Percentiles rank a stretch among this genome's conserved stretches.
phyloP scores from a whole-genome alignment of 2,797 vertebrate genomes.

The Ptychobarbus kaznakovi region DNA sequence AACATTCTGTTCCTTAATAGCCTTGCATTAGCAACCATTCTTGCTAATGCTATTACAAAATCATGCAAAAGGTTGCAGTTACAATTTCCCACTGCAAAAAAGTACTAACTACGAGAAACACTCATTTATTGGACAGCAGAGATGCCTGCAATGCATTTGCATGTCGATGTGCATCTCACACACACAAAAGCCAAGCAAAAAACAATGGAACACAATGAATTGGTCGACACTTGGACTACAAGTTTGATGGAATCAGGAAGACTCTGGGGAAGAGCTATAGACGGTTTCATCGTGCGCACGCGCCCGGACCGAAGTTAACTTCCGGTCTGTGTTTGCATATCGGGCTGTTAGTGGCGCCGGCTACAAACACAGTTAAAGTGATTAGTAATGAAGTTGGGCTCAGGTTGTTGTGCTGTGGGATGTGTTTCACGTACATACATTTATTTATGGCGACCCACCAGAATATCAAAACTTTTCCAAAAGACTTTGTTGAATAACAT shows the following conservation, averaged over 20 bases:
- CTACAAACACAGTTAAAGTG: too few relatives aligned
- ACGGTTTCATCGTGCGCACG: too few relatives aligned
- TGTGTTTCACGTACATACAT: too few relatives aligned
- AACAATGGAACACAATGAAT: neutral
- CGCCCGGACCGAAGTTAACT: too few relatives aligned
- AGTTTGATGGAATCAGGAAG: conserved; percentile 36
- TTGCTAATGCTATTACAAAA: neutral
- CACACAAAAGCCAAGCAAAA: neutral
- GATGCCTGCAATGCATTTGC: neutral
- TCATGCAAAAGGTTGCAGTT: neutral
- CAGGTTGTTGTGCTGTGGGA: too few relatives aligned
- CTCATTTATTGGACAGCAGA: neutral
- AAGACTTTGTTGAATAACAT: too few relatives aligned
- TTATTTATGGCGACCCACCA: too few relatives aligned
- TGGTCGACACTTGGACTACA: conserved; percentile 32
- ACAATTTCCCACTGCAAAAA: neutral
- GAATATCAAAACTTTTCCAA: too few relatives aligned
- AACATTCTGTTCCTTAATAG: neutral
- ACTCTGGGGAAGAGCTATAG: conserved; percentile 49
- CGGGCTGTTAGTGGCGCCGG: too few relatives aligned
- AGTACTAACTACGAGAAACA: neutral
- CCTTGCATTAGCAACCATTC: neutral
- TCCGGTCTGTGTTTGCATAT: too few relatives aligned
- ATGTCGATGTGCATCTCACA: neutral
- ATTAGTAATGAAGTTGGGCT: too few relatives aligned